A percentile compares a stretch with the other conserved stretches of the same genome.
Evolutionary conservation across 2,888 invertebrate species (phyloP).

Genomic region (Clunio marinus): DNA sequence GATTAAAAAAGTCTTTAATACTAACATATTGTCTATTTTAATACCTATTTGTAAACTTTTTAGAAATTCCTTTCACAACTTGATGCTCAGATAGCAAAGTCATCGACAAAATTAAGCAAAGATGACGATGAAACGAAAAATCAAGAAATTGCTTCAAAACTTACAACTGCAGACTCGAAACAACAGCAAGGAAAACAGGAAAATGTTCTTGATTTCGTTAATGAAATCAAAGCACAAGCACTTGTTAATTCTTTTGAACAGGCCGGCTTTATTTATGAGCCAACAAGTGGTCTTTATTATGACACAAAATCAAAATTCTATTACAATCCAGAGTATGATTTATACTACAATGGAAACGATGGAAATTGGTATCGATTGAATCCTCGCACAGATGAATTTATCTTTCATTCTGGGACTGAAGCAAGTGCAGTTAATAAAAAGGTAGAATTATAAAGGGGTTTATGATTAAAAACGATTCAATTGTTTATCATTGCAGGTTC

Average conservation of each 20-base stretch:
- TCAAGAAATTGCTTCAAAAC: neutral
- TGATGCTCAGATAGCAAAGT: conserved; percentile 43
- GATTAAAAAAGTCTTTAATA: no score
- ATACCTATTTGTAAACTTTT: neutral
- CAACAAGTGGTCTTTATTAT: conserved; percentile 58
- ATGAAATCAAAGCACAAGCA: conserved; percentile 68
- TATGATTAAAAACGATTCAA: neutral
- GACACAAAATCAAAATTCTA: conserved; percentile 86
- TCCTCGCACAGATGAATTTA: conserved; percentile 67
- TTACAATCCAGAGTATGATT: conserved; percentile 80
- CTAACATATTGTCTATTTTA: no score
- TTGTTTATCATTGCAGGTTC: conserved; percentile 37
- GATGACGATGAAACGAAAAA: conserved; percentile 25
- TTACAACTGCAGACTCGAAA: neutral
- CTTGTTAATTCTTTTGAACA: conserved; percentile 70
- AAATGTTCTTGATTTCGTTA: conserved; percentile 55
- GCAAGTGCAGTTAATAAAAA: conserved; percentile 46
- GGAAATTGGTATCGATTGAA: conserved; percentile 82
- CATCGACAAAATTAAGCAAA: no score
- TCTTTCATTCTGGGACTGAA: conserved; percentile 74
- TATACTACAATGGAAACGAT: conserved; percentile 84
- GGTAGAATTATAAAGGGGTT: conserved; percentile 36
- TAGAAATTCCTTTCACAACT: conserved; percentile 33
- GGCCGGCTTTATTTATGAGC: conserved; percentile 79
- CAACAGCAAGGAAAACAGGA: conserved; percentile 41